Evolutionary conservation across 2,797 vertebrate species (phyloP), one percentile per base, ranked within the genome.

Genomic region (Acanthis flammea): DNA sequence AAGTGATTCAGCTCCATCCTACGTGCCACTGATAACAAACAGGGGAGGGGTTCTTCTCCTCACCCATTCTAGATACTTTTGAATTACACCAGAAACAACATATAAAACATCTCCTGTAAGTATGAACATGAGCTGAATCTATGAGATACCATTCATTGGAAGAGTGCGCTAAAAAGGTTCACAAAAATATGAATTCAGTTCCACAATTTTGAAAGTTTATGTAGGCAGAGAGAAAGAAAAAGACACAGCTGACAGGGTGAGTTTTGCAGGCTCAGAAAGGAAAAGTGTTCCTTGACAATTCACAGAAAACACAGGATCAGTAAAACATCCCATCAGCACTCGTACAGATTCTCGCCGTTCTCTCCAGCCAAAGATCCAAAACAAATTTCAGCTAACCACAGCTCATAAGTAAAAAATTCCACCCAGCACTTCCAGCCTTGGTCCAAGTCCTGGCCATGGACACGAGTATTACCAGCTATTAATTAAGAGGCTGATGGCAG

Each of bases 1-100:
- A 85, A 78, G 39, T 94, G 96, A 96, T 61, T 87, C 81, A 80
- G 53, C 75, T 86, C 70, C 66, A 74, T 71, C 61, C 85, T 60
- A 70, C 57, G 2, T 58, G 60, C 66, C 63, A 17, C 57, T 61
- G 37, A 35, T 37, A 80, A 80, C 45, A 53, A 73, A 39, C 23
- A 55, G 61, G 19, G 58, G 90, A 72, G 76, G 60, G 58, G 68
- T 1, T 86, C 82, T 81, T 55, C 72, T 72, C 75, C 77, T 85
- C 35, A 21, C 8, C 33, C 30, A 10, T 65, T 72, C 58, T 30
- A 62, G 33, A 50, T 39, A 10, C 25, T 80, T 90, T 16, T 53
- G n/a, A 86, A 42, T 87, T 45, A 74, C 53, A 79, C 17, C 30
- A 58, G 41, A 67, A 76, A 0, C 7, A 33, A 15, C 6, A 42